These are phyloP conservation scores for Smittia sp. DNA, from an alignment of 2,888 invertebrate genomes.

Conservation along the genomic window DNA sequence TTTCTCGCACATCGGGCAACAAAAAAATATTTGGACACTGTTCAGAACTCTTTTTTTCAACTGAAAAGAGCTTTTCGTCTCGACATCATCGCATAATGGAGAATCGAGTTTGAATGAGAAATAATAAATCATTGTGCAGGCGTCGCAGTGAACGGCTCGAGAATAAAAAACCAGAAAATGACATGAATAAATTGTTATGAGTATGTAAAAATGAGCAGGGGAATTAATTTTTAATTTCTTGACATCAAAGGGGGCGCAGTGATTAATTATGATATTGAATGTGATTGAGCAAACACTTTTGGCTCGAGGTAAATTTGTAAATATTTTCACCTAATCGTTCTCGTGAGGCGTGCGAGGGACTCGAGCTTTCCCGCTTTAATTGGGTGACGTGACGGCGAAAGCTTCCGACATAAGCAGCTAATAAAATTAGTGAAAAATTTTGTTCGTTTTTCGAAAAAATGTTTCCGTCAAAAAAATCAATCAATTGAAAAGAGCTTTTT, in stretches of 20 bases:
- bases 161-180: neutral
- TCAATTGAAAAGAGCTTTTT: no score
- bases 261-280: slow-evolving; percentile 29
- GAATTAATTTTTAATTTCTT: slow-evolving; percentile 38
- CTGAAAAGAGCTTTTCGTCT: neutral
- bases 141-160: no score
- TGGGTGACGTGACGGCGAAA: neutral
- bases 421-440: neutral
- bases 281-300: neutral
- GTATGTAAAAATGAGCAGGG: slow-evolving; percentile 12
- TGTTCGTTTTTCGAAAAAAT: neutral
- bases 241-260: slow-evolving; percentile 1
- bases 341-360: neutral
- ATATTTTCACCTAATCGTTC: neutral
- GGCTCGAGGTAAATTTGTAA: neutral
- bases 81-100: neutral
- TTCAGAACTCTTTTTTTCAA: neutral
- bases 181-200: slow-evolving; percentile 37
- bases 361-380: neutral
- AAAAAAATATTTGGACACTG: neutral
- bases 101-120: neutral
- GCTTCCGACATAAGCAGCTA: neutral
- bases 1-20: neutral
- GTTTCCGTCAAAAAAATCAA: no score
- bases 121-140: slow-evolving; percentile 23